These are phyloP conservation scores for Scaptomyza parva DNA, from an alignment of 2,888 invertebrate genomes.

Conservation along the genomic window DNA sequence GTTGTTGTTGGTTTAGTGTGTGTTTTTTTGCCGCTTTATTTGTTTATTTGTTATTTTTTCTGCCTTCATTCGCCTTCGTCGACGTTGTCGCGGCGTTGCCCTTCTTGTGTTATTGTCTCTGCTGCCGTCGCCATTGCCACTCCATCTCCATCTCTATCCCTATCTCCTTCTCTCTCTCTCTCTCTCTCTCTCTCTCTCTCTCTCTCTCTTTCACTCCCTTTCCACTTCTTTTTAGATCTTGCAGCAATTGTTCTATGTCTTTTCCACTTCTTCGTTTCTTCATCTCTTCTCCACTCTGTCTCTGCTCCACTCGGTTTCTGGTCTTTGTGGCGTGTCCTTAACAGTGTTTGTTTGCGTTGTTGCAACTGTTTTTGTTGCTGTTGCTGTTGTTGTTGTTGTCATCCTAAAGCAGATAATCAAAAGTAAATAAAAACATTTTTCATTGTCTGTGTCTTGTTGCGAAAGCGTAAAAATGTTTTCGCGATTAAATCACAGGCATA, in stretches of 20 bases:
- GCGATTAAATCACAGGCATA: slow-evolving; percentile 38
- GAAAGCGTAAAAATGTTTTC: slow-evolving; percentile 21
- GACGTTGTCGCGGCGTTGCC: slow-evolving; percentile 1
- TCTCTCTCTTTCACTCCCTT: too few species aligned
- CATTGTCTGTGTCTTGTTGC: slow-evolving; percentile 33
- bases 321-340: slow-evolving; percentile 2
- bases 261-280: background rate
- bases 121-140: background rate
- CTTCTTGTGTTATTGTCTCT: background rate
- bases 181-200: too few species aligned
- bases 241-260: slow-evolving; percentile 4
- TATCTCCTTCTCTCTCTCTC: too few species aligned
- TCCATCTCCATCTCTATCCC: too few species aligned
- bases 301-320: background rate
- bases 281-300: background rate
- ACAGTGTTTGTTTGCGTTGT: slow-evolving; percentile 7
- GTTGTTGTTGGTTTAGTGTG: too few species aligned
- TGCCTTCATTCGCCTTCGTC: slow-evolving; percentile 18
- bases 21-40: slow-evolving; percentile 36
- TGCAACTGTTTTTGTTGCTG: slow-evolving; percentile 37
- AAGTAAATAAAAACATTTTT: slow-evolving; percentile 59
- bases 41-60: slow-evolving; percentile 34
- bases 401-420: slow-evolving; percentile 55
- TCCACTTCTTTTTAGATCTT: background rate
- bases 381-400: slow-evolving; percentile 1